phyloP scores from a whole-genome alignment of 1,140 invertebrate species.

The Cherax quadricarinatus region DNA sequence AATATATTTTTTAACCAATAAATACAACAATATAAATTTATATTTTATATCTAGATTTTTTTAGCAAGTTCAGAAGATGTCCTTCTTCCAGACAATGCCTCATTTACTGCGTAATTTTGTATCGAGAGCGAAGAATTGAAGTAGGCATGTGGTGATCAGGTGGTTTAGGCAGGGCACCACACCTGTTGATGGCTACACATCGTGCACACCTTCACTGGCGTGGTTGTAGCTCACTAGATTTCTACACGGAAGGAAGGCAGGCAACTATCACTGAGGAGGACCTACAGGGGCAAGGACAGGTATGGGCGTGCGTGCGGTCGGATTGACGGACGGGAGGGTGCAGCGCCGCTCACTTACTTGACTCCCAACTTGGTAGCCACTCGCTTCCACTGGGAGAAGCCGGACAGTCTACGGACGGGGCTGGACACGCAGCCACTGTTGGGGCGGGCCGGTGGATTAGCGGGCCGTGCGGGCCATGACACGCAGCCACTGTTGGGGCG shows the following conservation, averaged over 20 bases:
- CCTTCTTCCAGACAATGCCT: no score
- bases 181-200: not conserved
- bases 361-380: constrained; percentile 94
- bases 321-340: constrained; percentile 36
- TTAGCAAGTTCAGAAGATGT: no score
- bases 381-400: constrained; percentile 92
- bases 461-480: constrained; percentile 61
- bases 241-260: constrained; percentile 47
- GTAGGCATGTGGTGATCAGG: not conserved
- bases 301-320: constrained; percentile 9
- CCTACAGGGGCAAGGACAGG: constrained; percentile 36
- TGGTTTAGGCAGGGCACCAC: not conserved
- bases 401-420: constrained; percentile 75
- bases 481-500: constrained; percentile 66
- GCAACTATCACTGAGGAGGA: constrained; percentile 47
- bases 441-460: constrained; percentile 66
- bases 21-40: no score
- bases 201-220: constrained; percentile 30
- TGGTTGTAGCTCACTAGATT: constrained; percentile 42
- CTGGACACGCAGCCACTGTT: constrained; percentile 70
- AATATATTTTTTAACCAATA: no score
- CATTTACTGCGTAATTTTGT: no score
- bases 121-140: not conserved
- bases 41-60: no score
- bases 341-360: constrained; percentile 85